Evolutionary conservation across 2,113 vertebrate species (phyloP).

Genomic region (Rafetus swinhoei): DNA sequence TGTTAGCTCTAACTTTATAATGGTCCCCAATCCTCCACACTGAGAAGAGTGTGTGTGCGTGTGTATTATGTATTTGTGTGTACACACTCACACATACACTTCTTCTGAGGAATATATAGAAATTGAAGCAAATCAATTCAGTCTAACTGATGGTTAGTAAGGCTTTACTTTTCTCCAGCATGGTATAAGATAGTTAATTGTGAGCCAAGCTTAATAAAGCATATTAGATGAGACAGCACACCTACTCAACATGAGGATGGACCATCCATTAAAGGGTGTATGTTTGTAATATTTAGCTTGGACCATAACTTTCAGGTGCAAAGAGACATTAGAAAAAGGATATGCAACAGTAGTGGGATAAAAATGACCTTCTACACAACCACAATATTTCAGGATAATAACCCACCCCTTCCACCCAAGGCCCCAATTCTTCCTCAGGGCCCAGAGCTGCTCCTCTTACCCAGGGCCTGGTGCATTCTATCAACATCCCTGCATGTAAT

Average conservation of each 20-base stretch:
- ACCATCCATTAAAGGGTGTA: not conserved
- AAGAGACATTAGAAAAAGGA: not conserved
- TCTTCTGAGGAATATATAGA: not conserved
- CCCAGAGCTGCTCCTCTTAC: too few species aligned
- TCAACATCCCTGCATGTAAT: not conserved
- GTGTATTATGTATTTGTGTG: not conserved
- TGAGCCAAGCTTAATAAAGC: not conserved
- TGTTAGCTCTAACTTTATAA: not conserved
- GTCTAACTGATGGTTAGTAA: not conserved
- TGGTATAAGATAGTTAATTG: not conserved
- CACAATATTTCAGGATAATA: not conserved
- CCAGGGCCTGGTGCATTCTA: not conserved
- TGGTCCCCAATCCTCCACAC: not conserved
- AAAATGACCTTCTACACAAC: not conserved
- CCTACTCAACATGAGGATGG: not conserved
- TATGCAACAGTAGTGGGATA: not conserved
- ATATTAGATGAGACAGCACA: not conserved
- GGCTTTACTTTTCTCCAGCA: not conserved
- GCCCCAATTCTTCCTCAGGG: too few species aligned
- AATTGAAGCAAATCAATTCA: not conserved
- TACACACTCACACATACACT: not conserved
- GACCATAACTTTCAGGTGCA: not conserved
- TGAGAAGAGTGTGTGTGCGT: not conserved
- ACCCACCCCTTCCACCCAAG: too few species aligned
- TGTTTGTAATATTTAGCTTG: not conserved